These are phyloP conservation scores for Potamarius usumacintae DNA, from an alignment of 2,113 vertebrate species.

Conservation along the genomic window DNA sequence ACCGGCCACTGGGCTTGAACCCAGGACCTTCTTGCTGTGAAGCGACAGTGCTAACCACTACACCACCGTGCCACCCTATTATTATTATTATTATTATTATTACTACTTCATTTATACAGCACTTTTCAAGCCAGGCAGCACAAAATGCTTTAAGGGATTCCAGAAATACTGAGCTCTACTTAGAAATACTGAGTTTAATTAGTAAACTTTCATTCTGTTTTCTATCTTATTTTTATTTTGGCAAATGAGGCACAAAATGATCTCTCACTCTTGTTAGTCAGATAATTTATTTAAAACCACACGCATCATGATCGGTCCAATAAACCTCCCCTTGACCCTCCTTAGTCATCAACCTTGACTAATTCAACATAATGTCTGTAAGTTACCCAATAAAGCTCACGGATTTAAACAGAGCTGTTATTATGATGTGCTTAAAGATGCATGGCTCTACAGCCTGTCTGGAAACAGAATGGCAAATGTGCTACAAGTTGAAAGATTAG, in stretches of 20 bases:
- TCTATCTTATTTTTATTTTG: background rate
- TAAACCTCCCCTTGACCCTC: slow-evolving; percentile 75
- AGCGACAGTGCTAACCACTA: no score
- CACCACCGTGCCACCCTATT: no score
- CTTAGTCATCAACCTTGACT: slow-evolving; percentile 76
- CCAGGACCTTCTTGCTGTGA: no score
- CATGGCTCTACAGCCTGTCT: slow-evolving; percentile 80
- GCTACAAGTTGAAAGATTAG: slow-evolving; percentile 72
- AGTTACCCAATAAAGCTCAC: slow-evolving; percentile 74
- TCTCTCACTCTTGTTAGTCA: slow-evolving; percentile 47
- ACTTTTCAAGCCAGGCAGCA: no score
- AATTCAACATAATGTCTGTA: slow-evolving; percentile 79
- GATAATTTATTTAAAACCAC: slow-evolving; percentile 60
- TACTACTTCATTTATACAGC: no score
- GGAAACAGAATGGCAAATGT: slow-evolving; percentile 79
- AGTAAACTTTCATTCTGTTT: background rate
- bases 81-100: no score
- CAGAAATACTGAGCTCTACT: no score
- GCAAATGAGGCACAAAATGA: slow-evolving; percentile 6
- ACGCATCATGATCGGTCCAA: slow-evolving; percentile 57
- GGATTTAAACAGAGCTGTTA: slow-evolving; percentile 84
- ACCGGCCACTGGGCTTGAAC: no score
- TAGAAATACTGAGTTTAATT: background rate
- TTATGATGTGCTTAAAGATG: slow-evolving; percentile 84
- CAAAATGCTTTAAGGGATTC: no score